Evolutionary conservation across 2,797 vertebrate species (phyloP).

Genomic region (Enteromius thamalakanensis): DNA sequence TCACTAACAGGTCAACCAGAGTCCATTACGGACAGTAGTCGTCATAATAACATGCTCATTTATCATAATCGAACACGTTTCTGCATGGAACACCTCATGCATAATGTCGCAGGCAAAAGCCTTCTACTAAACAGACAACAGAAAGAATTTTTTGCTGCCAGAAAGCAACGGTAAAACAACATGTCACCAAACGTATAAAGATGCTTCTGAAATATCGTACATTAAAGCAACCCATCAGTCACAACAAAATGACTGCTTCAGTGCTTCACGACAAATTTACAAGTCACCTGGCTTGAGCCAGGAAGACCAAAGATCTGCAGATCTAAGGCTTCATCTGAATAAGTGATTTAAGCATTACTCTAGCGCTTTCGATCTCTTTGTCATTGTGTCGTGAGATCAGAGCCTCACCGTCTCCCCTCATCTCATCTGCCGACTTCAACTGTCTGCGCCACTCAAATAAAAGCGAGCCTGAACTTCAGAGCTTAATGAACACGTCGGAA

Average conservation of each 20-base stretch:
- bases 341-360: slow-evolving; percentile 36
- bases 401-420: slow-evolving; percentile 28
- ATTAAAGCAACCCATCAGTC: slow-evolving; percentile 19
- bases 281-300: slow-evolving; percentile 10
- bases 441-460: slow-evolving; percentile 34
- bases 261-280: slow-evolving; percentile 37
- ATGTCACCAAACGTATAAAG: neutral
- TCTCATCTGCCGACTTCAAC: slow-evolving; percentile 37
- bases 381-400: slow-evolving; percentile 38
- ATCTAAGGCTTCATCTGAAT: slow-evolving; percentile 38
- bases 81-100: too few relatives aligned
- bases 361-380: slow-evolving; percentile 36
- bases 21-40: too few relatives aligned
- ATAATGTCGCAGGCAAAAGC: slow-evolving; percentile 13
- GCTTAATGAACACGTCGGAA: slow-evolving; percentile 76
- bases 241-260: slow-evolving; percentile 13
- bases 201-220: neutral
- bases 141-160: neutral
- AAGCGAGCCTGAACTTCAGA: slow-evolving; percentile 68
- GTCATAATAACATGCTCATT: too few relatives aligned
- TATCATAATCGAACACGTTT: too few relatives aligned
- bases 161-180: slow-evolving; percentile 20
- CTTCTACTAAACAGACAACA: slow-evolving; percentile 5
- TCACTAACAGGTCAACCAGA: too few relatives aligned
- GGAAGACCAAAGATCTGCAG: slow-evolving; percentile 30